phyloP scores from a whole-genome alignment of 2,797 vertebrate species.

The Gymnothorax javanicus region DNA sequence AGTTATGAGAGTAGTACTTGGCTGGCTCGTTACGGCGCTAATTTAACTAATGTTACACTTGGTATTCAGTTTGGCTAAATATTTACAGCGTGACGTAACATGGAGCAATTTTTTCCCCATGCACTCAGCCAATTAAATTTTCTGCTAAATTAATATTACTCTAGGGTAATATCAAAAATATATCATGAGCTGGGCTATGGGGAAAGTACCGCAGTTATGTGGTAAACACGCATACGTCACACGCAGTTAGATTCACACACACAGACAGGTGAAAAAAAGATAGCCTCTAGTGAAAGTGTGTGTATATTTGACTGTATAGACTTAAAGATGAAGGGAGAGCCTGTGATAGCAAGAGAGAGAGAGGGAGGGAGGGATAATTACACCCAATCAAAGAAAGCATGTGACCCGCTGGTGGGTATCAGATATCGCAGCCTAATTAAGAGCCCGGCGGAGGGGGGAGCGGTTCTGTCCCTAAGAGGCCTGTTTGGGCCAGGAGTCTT shows the following conservation, averaged over 20 bases:
- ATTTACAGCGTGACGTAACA: too few relatives aligned
- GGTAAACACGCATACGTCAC: too few relatives aligned
- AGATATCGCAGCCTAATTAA: slow-evolving; percentile 24
- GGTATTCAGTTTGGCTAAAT: too few relatives aligned
- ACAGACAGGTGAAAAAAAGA: not conserved
- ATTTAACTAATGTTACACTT: too few relatives aligned
- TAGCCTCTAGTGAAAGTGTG: not conserved
- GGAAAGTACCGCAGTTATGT: too few relatives aligned
- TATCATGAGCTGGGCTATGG: too few relatives aligned
- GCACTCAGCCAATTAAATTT: too few relatives aligned
- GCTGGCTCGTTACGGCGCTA: too few relatives aligned
- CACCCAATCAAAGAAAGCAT: slow-evolving; percentile 19
- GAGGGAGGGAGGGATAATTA: not conserved
- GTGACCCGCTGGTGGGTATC: not conserved
- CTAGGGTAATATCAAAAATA: too few relatives aligned
- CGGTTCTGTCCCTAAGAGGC: not conserved
- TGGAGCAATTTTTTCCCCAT: too few relatives aligned
- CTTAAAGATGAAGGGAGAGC: not conserved
- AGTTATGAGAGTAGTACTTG: too few relatives aligned
- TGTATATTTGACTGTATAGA: not conserved
- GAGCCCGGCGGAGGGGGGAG: slow-evolving; percentile 9
- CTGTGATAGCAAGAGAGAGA: not conserved
- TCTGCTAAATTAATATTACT: too few relatives aligned
- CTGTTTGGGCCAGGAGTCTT: not conserved
- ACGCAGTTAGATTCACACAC: not conserved